Evolutionary conservation across 2,797 vertebrate species (phyloP).

Genomic region (Remorina albescens): DNA sequence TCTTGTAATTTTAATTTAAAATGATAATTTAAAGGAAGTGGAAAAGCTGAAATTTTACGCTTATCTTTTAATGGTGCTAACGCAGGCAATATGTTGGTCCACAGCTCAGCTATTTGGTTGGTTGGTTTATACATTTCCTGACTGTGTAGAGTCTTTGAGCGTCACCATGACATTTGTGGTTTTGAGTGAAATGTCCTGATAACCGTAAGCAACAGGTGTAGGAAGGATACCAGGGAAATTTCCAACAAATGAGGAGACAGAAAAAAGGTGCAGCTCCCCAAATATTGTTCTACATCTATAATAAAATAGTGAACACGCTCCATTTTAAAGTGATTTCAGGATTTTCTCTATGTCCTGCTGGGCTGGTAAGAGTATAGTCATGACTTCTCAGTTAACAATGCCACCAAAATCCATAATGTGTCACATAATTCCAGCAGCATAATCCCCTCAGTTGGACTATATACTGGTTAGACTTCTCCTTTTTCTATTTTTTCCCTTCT

Average conservation of each 20-base stretch:
- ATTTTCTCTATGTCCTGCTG: constrained; percentile 11
- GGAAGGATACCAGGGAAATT: not conserved
- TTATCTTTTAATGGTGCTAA: too few relatives aligned
- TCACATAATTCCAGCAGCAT: not conserved
- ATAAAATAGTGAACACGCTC: constrained; percentile 29
- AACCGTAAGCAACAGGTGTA: not conserved
- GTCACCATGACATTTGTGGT: not conserved
- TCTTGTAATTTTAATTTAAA: too few relatives aligned
- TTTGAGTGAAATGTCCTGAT: not conserved
- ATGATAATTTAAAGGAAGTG: too few relatives aligned
- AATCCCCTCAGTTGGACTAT: constrained; percentile 1
- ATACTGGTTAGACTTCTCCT: constrained; percentile 3
- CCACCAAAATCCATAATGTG: constrained; percentile 3
- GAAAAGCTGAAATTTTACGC: too few relatives aligned
- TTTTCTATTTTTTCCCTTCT: too few relatives aligned
- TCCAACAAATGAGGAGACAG: constrained; percentile 6
- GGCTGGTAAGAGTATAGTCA: not conserved
- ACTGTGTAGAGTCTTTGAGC: too few relatives aligned
- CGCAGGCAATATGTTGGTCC: not conserved
- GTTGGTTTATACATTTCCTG: too few relatives aligned
- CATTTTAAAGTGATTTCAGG: constrained; percentile 22
- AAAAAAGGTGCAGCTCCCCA: constrained; percentile 11
- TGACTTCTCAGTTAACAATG: not conserved
- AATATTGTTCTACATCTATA: constrained; percentile 12
- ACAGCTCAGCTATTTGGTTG: too few relatives aligned